A percentile compares a stretch with the other conserved stretches of the same genome.
Evolutionary conservation across 2,113 vertebrate genomes (phyloP).

Genomic region (Mustela lutreola): DNA sequence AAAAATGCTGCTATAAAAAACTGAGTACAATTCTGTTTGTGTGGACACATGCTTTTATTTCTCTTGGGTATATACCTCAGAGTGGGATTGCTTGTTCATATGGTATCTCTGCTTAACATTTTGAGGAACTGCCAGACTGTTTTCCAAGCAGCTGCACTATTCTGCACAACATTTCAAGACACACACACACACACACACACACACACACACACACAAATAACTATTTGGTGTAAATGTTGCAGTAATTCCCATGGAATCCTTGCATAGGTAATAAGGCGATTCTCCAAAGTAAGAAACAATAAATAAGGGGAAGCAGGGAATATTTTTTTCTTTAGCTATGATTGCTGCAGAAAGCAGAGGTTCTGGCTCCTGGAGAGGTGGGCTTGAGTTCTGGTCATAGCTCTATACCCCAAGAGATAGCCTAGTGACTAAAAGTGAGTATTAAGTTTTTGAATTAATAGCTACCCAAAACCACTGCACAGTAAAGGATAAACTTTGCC

Average conservation of each 20-base stretch:
- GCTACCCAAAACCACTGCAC: background rate
- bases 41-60: background rate
- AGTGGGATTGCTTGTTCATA: background rate
- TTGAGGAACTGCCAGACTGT: background rate
- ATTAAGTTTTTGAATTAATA: background rate
- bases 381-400: background rate
- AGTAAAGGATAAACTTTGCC: slow-evolving; percentile 30
- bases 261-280: background rate
- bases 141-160: background rate
- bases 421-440: background rate
- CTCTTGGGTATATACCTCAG: background rate
- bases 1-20: background rate
- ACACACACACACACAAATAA: background rate
- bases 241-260: background rate
- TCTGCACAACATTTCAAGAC: background rate
- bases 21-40: background rate
- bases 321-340: background rate
- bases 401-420: background rate
- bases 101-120: background rate
- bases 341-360: background rate
- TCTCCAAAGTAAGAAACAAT: background rate
- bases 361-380: background rate
- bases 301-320: background rate
- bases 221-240: background rate
- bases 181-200: background rate